These are phyloP conservation scores for Cnemophilus loriae DNA, from an alignment of 2,113 vertebrate species.

Conservation along the genomic window DNA sequence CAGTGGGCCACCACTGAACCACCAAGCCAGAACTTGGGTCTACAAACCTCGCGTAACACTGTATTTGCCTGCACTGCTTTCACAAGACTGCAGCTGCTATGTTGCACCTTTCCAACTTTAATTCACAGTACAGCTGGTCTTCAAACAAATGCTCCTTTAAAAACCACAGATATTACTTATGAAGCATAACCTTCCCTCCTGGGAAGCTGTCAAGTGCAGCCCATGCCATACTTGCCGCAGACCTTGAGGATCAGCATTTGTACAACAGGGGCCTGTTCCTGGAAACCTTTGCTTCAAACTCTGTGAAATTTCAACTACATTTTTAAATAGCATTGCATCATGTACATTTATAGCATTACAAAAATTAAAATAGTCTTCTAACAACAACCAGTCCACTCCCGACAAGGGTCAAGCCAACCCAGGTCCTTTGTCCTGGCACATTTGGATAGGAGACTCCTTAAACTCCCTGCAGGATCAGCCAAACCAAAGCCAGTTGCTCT, in stretches of 20 bases:
- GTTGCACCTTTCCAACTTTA: neutral
- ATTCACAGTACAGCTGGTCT: neutral
- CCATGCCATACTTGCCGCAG: rapidly evolving
- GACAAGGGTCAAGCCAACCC: neutral
- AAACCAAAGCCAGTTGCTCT: neutral
- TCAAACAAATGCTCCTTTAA: neutral
- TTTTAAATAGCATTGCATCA: neutral
- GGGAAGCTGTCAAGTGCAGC: neutral
- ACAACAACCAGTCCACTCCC: neutral
- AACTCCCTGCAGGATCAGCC: neutral
- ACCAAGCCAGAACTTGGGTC: neutral
- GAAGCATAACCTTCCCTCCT: neutral
- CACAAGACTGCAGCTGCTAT: neutral
- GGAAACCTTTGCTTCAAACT: neutral
- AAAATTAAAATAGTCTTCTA: neutral
- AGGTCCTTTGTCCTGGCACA: neutral
- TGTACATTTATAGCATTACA: neutral
- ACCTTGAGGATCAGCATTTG: neutral
- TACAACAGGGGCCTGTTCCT: neutral
- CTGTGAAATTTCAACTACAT: neutral
- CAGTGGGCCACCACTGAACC: neutral
- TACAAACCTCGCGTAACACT: rapidly evolving
- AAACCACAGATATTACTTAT: neutral
- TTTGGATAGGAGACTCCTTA: neutral
- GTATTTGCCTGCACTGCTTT: neutral